A percentile compares a stretch with the other conserved stretches of the same genome.
phyloP scores from a whole-genome alignment of 2,888 invertebrate species.

The Polylopha cassiicola region DNA sequence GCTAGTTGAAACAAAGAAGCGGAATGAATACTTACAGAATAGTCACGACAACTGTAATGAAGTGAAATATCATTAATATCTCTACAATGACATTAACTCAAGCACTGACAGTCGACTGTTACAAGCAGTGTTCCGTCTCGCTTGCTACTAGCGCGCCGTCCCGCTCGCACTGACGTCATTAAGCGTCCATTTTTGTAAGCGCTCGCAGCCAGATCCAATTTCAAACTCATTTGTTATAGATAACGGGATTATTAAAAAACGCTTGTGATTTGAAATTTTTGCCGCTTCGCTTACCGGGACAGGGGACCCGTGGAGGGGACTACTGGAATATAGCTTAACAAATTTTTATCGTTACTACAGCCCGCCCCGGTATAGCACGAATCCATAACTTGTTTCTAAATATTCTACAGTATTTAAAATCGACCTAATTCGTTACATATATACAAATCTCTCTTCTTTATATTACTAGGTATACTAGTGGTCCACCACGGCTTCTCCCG shows the following conservation, averaged over 20 bases:
- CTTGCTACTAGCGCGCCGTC: slow-evolving; percentile 37
- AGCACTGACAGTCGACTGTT: slow-evolving; percentile 25
- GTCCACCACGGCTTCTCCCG: too few species aligned
- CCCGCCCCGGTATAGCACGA: too few species aligned
- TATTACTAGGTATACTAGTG: too few species aligned
- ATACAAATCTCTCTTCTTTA: too few species aligned
- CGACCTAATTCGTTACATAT: too few species aligned
- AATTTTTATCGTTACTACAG: too few species aligned
- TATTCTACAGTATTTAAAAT: too few species aligned
- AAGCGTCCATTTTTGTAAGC: slow-evolving; percentile 82
- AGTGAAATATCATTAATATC: too few species aligned
- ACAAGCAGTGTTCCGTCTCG: slow-evolving; percentile 31
- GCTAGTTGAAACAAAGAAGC: too few species aligned
- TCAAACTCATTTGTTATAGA: slow-evolving; percentile 82
- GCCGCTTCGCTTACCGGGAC: slow-evolving; percentile 56
- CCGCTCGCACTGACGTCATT: slow-evolving; percentile 79
- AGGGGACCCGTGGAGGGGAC: slow-evolving; percentile 7
- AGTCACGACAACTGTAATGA: too few species aligned
- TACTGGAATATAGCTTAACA: background rate
- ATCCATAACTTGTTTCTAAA: too few species aligned
- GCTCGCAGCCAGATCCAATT: slow-evolving; percentile 79
- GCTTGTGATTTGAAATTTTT: slow-evolving; percentile 71
- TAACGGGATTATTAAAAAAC: slow-evolving; percentile 78
- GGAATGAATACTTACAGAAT: too few species aligned
- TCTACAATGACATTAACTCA: slow-evolving; percentile 10